Conservation (phyloP, 2,888 invertebrate species). For the Clitarchus hookeri region DNA sequence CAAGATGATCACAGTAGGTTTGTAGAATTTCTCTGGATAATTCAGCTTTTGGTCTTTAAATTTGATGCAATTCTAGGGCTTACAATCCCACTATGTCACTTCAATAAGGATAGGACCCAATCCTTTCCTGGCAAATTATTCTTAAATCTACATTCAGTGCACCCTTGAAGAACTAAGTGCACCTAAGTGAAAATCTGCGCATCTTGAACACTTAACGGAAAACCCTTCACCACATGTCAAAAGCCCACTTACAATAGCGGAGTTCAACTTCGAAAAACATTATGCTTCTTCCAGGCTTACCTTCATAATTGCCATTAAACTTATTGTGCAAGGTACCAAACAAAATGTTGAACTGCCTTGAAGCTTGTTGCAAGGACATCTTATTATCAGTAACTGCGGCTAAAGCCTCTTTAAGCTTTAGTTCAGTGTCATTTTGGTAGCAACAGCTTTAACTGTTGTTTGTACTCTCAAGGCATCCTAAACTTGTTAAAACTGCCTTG, state of each 20-base stretch:
- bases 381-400: not conserved
- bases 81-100: not conserved
- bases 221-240: not conserved
- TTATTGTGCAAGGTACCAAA: conserved; percentile 19
- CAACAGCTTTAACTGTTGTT: not conserved
- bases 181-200: not conserved
- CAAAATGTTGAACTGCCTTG: not conserved
- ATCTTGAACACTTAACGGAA: conserved; percentile 3
- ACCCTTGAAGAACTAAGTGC: not conserved
- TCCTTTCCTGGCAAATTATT: conserved; percentile 16
- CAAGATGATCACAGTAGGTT: not conserved
- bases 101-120: not conserved
- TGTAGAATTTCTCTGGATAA: not conserved
- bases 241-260: not conserved
- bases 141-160: not conserved
- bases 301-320: not conserved
- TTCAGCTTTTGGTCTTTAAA: not conserved
- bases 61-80: conserved; percentile 22
- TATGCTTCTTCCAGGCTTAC: not conserved
- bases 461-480: not conserved
- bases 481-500: not conserved
- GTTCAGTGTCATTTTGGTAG: not conserved
- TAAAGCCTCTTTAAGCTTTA: not conserved
- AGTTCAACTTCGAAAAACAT: not conserved
- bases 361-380: not conserved